Evolutionary conservation across 2,888 invertebrate species (phyloP), one percentile per base, ranked within the genome.

Genomic region (Imbricaverruca yamaguchii): DNA sequence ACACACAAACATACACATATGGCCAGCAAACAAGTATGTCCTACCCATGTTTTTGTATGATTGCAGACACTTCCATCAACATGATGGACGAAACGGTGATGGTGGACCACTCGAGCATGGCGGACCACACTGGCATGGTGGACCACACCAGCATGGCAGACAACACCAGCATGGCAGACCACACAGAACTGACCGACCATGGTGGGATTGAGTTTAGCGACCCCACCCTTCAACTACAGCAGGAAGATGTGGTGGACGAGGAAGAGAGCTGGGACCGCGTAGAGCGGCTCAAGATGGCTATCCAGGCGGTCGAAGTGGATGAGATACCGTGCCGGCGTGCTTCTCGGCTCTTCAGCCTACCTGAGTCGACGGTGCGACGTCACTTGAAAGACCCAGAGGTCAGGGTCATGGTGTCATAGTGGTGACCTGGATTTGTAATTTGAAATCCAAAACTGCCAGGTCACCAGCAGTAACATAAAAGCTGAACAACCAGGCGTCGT

Each of bases 331-430:
- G 79, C 59, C 79, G 79, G 57, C 79, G 79, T 23, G 79, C 79
- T 7, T 79, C 79, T 6, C 56, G 57, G 4, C 79, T 79, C 79
- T 79, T 79, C 79, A 79, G 57, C 79, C 59, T 79, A 57, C 79
- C 79, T 57, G 79, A 79, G 79, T 79, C 79, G 57, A 79, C 79
- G 57, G 79, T 79, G 79, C 79, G 79, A 13, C 79, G 79, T 25
- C 79, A 79, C 18, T 57, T 79, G 23, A 79, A 79, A 57, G 79
- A 79, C 59, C 79, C 79, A 15, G 79, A 79, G 57, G 79, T 79
- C n/a, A 57, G 79, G n/a, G 79, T 18, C 13, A 4, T 8, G 53
- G 77, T 39, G 39, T 39, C 39, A 39, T 39, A 39, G 39, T 39
- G 39, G 39, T 39, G 39, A 39, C 39, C 39, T 39, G 39, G 39